phyloP scores from a whole-genome alignment of 2,888 invertebrate genomes.

The Phyllotreta striolata region DNA sequence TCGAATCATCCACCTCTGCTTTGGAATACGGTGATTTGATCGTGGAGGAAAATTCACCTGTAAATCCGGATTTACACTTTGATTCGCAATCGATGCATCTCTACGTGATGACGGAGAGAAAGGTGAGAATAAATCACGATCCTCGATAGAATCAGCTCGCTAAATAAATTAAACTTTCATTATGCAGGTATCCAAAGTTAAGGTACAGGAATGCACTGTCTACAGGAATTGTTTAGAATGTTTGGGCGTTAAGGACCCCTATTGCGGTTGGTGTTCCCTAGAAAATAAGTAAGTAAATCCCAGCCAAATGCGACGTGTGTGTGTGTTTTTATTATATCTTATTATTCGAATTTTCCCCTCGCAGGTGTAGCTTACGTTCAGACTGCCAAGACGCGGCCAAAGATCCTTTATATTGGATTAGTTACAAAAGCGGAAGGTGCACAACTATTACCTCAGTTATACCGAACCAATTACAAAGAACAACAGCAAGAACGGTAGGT shows the following conservation, averaged over 20 bases:
- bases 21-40: constrained; percentile 89
- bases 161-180: not conserved
- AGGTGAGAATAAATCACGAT: constrained; percentile 65
- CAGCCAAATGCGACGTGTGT: too few species aligned
- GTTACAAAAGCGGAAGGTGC: constrained; percentile 95
- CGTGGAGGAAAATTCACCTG: constrained; percentile 82
- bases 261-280: constrained; percentile 97
- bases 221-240: constrained; percentile 92
- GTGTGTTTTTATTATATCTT: constrained; percentile 7
- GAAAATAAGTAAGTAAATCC: constrained; percentile 78
- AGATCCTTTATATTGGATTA: constrained; percentile 94
- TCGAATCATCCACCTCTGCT: constrained; percentile 84
- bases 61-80: constrained; percentile 91
- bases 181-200: constrained; percentile 80
- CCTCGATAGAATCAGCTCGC: not conserved
- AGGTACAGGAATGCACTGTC: constrained; percentile 92
- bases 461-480: constrained; percentile 90
- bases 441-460: constrained; percentile 93
- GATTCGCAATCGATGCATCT: constrained; percentile 90
- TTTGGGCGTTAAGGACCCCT: constrained; percentile 93
- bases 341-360: constrained; percentile 24
- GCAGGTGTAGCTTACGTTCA: constrained; percentile 84
- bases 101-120: constrained; percentile 91
- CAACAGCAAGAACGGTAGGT: constrained; percentile 83
- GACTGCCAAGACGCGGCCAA: constrained; percentile 93